A percentile compares a stretch with the other conserved stretches of the same genome.
Evolutionary conservation across 2,797 vertebrate species (phyloP).

Genomic region (Tolypeutes matacus): DNA sequence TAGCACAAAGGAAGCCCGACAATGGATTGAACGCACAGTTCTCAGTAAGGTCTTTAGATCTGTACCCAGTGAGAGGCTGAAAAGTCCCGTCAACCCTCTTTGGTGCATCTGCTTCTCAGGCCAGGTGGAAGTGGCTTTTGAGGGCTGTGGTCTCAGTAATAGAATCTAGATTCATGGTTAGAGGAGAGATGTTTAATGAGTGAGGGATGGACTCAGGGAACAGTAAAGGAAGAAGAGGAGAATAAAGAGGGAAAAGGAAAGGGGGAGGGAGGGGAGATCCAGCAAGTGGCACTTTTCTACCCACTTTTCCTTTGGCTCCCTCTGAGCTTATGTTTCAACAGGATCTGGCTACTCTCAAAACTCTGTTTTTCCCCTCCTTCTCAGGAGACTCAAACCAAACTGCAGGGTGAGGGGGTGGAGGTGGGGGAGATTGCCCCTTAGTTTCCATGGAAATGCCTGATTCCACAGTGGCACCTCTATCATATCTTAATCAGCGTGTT

Average conservation of each 20-base stretch:
- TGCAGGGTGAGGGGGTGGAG: not conserved
- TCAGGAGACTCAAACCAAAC: slow-evolving; percentile 14
- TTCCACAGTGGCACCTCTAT: not conserved
- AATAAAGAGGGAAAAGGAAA: not conserved
- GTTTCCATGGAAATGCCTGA: slow-evolving; percentile 28
- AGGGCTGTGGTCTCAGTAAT: not conserved
- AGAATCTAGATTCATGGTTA: not conserved
- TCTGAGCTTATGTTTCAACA: not conserved
- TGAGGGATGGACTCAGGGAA: rapidly evolving
- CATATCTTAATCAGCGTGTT: slow-evolving; percentile 22
- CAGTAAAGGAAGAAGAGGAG: not conserved
- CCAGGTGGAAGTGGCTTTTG: not conserved
- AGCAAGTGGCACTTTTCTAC: not conserved
- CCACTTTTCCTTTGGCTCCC: not conserved
- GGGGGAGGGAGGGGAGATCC: not conserved
- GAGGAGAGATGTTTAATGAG: not conserved
- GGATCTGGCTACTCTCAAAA: not conserved
- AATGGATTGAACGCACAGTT: not conserved
- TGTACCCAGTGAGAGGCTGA: not conserved
- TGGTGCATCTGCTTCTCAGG: not conserved
- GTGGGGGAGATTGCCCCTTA: not conserved
- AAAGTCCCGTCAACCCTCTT: not conserved
- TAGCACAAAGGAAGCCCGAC: not conserved
- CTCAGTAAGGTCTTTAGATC: not conserved
- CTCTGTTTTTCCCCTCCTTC: not conserved